These are phyloP conservation scores for Papilio dardanus DNA, from an alignment of 1,140 invertebrate genomes.

Conservation along the genomic window DNA sequence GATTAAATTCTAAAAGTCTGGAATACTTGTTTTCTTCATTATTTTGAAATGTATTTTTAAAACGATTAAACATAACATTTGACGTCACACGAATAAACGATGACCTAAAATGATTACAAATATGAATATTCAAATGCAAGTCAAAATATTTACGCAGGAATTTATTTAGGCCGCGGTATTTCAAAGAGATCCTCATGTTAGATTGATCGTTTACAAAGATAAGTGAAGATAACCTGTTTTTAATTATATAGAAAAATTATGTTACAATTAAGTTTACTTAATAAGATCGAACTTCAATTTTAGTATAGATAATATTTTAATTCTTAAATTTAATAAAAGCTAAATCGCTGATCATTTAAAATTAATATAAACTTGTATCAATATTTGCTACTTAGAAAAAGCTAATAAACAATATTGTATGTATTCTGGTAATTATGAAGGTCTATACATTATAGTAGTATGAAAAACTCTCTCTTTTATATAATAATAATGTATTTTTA, in stretches of 20 bases:
- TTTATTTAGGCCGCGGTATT: neutral
- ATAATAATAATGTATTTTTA: too few relatives aligned
- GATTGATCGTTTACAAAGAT: neutral
- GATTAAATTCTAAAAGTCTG: neutral
- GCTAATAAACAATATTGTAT: neutral
- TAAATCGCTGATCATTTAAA: neutral
- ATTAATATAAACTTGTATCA: too few relatives aligned
- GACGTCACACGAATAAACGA: constrained; percentile 1
- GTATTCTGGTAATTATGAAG: neutral
- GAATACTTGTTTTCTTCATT: neutral
- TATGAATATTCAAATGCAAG: constrained; percentile 39
- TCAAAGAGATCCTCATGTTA: constrained; percentile 3
- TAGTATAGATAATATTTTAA: neutral
- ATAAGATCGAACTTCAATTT: neutral
- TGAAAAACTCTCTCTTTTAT: too few relatives aligned
- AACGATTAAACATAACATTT: neutral
- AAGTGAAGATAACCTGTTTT: neutral
- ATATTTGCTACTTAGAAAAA: too few relatives aligned
- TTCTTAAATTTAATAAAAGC: neutral
- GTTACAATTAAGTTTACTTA: neutral
- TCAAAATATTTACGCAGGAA: constrained; percentile 28
- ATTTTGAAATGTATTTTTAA: neutral
- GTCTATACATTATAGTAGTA: too few relatives aligned
- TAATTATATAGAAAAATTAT: neutral
- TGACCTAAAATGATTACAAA: constrained; percentile 11